These are phyloP conservation scores for Trachymyrmex septentrionalis DNA, from an alignment of 1,140 invertebrate species.

Conservation along the genomic window DNA sequence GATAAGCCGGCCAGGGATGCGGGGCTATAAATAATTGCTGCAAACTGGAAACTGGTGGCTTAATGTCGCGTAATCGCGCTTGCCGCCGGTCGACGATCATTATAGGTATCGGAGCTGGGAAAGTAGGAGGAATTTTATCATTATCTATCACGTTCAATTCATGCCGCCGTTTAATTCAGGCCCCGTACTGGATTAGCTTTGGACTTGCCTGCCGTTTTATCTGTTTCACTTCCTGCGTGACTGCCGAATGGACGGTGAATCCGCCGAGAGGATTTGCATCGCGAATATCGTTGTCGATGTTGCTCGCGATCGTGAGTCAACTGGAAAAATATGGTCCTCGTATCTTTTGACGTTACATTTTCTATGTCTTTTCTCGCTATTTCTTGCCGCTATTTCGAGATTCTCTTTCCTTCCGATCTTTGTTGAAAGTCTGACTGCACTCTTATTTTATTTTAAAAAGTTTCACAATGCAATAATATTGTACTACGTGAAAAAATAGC, in stretches of 20 bases:
- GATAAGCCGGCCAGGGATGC: conserved; percentile 46
- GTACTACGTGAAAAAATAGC: too few species aligned
- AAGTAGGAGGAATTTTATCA: conserved; percentile 50
- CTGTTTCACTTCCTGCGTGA: conserved; percentile 34
- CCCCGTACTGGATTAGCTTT: conserved; percentile 6
- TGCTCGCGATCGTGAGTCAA: background rate
- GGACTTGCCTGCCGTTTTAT: conserved; percentile 41
- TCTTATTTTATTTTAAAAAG: background rate
- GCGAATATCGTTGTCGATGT: background rate
- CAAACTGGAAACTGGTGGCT: conserved; percentile 58
- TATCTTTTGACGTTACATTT: background rate
- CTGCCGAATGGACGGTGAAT: conserved; percentile 4
- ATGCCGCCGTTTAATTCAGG: conserved; percentile 35
- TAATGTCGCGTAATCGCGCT: conserved; percentile 54
- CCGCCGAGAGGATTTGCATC: conserved; percentile 1
- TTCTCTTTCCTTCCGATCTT: background rate
- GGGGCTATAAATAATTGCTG: conserved; percentile 56
- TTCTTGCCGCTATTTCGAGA: background rate
- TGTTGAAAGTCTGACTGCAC: background rate
- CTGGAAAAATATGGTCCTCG: background rate
- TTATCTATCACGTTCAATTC: conserved; percentile 28
- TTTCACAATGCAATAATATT: background rate
- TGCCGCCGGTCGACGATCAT: conserved; percentile 42
- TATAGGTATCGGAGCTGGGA: conserved; percentile 37
- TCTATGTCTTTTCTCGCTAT: background rate